Evolutionary conservation across 2,113 vertebrate genomes (phyloP), one percentile per base, ranked within the genome.

Genomic region (Prunella fulvescens): DNA sequence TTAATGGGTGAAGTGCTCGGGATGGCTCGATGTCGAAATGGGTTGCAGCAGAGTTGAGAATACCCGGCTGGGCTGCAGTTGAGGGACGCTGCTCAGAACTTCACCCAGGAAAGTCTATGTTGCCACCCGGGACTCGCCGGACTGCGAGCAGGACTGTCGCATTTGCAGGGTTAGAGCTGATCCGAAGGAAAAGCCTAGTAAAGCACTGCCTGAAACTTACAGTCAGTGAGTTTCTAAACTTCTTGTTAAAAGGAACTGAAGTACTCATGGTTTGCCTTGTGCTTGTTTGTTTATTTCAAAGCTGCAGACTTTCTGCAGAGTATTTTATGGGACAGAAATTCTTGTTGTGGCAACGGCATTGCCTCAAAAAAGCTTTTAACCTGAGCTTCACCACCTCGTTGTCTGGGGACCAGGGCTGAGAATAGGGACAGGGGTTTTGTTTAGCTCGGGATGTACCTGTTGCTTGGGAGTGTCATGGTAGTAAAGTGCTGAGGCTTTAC

Each of bases 61-160:
- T 47, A 51, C 3, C 9, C 16, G 39, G 3, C 16, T 26, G 23
- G 33, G 45, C 56, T 86, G 54, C 31, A 13, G 0, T 2, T 33
- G 28, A 54, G 31, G 42, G 42, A 62, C 29, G 8, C 10, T 50
- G 23, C 29, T 20, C 8, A 7, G 20, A 48, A 22, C 23, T 13
- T 47, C 4, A 7, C 3, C 3, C 4, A 4, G 51, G 18, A 31
- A 19, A 71, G 40, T 12, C 3, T 1, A 0, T 8, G 3, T 11
- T 73, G 25, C 13, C 14, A 12, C 31, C 16, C 0, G 3, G 5
- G 54, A n/a, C 10, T 64, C 0, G 0, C 8, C 4, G 4, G 12
- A 81, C 12, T 6, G 5, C 6, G 40, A 18, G 16, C 45, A 37
- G 25, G 6, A 18, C 19, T 12, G 16, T 14, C 0, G 0, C 18